Evolutionary conservation across 2,888 invertebrate genomes (phyloP).

Genomic region (Hypsopygia costalis): DNA sequence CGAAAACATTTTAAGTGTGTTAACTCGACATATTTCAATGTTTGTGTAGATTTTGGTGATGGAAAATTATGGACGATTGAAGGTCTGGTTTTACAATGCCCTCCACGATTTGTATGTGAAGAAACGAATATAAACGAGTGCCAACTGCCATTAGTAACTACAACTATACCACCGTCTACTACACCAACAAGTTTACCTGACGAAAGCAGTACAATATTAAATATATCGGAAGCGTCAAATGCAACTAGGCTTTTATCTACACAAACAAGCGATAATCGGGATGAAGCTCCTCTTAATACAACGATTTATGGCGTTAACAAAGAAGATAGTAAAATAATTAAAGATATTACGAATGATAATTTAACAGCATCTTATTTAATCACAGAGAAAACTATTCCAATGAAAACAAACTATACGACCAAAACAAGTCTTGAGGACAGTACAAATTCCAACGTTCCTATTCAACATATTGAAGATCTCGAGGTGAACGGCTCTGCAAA

Average conservation of each 20-base stretch:
- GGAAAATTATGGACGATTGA: slow-evolving; percentile 62
- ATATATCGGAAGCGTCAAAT: not conserved
- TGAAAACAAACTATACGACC: not conserved
- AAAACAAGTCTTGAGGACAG: not conserved
- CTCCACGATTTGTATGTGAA: slow-evolving; percentile 51
- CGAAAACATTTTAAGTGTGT: slow-evolving; percentile 68
- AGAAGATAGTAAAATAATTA: not conserved
- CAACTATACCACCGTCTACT: slow-evolving; percentile 12
- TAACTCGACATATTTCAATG: slow-evolving; percentile 69
- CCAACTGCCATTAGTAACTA: slow-evolving; percentile 36
- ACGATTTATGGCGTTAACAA: not conserved
- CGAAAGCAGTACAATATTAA: slow-evolving; percentile 5
- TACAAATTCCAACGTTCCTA: not conserved
- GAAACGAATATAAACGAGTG: slow-evolving; percentile 58
- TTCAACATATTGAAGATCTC: too few species aligned
- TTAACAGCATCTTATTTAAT: not conserved
- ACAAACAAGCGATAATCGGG: not conserved
- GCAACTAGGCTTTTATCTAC: slow-evolving; percentile 2
- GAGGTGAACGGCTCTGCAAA: too few species aligned
- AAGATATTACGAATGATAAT: not conserved
- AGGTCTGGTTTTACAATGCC: slow-evolving; percentile 57
- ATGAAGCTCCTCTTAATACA: not conserved
- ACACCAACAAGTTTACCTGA: slow-evolving; percentile 13
- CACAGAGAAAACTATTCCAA: not conserved
- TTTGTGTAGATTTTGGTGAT: slow-evolving; percentile 69